Base-by-base conservation (phyloP, 2,113 vertebrate genomes). In the Platycercus adscitus region DNA sequence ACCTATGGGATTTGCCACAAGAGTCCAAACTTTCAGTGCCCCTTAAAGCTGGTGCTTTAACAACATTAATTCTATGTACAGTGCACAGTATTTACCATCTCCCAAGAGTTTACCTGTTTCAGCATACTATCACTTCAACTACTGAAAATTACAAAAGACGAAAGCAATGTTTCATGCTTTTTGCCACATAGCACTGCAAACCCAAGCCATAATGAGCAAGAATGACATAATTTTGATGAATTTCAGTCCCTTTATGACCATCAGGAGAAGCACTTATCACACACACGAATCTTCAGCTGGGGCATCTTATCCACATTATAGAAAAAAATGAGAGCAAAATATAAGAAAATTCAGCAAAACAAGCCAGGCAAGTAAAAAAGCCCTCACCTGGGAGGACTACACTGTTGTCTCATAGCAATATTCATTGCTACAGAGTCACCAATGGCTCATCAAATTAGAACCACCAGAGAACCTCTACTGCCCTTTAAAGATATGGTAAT, bases 1-100 rank as follows among this genome's bases (percentile, higher is more conserved):
- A 37, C 17, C 86, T 73, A 53, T 43, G 21, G 26, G 39, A 2
- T 43, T 39, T 13, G 19, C 31, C 68, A 25, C 3, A 20, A 0
- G 3, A 69, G 16, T 9, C 47, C 0, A 0, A 87, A 50, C 43
- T 60, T 61, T 16, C 68, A 88, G 21, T 24, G 10, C 15, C 21
- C 28, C 15, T 13, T 13, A 6, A 72, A 72, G 46, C 6, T 8
- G 21, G 23, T 1, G 18, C 25, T 88, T 88, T 63, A 65, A n/a
- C 31, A 76, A 49, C 50, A n/a, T 39, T 39, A 64, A 64, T 37
- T 47, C 55, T 58, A 52, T 0, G 1, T 26, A 41, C 3, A 41
- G 26, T 4, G 46, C 11, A 44, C 21, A 53, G 6, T 6, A 41
- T 24, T 55, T 33, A 56, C 39, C 21, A 21, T 7, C 35, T 65